These are phyloP conservation scores for Abrostola tripartita DNA, from an alignment of 2,888 invertebrate genomes.

Conservation along the genomic window DNA sequence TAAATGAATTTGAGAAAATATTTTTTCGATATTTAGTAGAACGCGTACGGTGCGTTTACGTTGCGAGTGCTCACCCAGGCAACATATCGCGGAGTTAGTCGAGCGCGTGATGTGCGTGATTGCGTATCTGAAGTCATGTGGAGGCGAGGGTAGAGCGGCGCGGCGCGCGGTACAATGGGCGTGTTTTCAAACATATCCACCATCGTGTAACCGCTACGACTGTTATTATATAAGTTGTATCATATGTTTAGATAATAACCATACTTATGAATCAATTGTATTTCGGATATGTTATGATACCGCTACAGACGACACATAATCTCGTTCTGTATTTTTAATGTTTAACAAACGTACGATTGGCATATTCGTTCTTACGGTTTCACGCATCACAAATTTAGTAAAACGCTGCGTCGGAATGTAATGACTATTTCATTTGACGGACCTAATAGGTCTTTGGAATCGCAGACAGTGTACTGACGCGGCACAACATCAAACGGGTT, in stretches of 20 bases:
- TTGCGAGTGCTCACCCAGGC: conserved; percentile 27
- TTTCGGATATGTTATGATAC: conserved; percentile 47
- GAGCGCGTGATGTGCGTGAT: conserved; percentile 18
- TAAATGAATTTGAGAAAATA: not conserved
- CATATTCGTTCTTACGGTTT: conserved; percentile 19
- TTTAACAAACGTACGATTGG: conserved; percentile 18
- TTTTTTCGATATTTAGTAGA: not conserved
- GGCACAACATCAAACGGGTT: conserved; percentile 27
- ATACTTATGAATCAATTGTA: conserved; percentile 49
- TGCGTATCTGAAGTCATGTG: conserved; percentile 19
- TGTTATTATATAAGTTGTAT: conserved; percentile 50
- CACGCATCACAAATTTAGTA: conserved; percentile 27
- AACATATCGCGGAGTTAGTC: conserved; percentile 33
- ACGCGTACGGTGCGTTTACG: not conserved
- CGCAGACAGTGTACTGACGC: conserved; percentile 25
- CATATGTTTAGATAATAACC: conserved; percentile 54
- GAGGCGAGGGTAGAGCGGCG: not conserved
- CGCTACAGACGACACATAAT: conserved; percentile 16
- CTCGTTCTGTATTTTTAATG: conserved; percentile 16
- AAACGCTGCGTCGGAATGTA: conserved; percentile 27
- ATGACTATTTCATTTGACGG: conserved; percentile 21
- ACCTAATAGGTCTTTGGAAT: conserved; percentile 19
- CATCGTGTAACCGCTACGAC: conserved; percentile 18
- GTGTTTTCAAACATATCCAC: conserved; percentile 53
- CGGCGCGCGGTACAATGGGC: conserved; percentile 38